phyloP scores from a whole-genome alignment of 53 echinoderm and acorn worm species.

The Henricia sp. region DNA sequence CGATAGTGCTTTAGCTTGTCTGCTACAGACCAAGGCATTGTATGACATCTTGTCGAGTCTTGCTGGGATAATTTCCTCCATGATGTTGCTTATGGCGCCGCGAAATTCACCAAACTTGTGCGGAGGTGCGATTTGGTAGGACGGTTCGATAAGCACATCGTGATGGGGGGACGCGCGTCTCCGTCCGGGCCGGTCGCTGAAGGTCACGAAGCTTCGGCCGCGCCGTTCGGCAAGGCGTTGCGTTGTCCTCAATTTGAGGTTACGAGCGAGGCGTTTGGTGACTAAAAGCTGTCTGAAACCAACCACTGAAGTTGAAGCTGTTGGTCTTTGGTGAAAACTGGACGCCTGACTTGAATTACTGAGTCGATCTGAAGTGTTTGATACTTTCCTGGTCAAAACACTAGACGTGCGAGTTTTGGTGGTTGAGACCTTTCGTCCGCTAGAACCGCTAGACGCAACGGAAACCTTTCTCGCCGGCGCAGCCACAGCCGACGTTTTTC shows the following conservation, averaged over 20 bases:
- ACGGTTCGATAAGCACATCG: constrained; percentile 60
- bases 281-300: constrained; percentile 71
- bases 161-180: not conserved
- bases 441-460: constrained; percentile 22
- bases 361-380: constrained; percentile 25
- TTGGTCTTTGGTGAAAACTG: not conserved
- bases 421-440: constrained; percentile 32
- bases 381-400: constrained; percentile 5
- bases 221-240: constrained; percentile 69
- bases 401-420: constrained; percentile 15
- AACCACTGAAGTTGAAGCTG: constrained; percentile 25
- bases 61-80: constrained; percentile 55
- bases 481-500: constrained; percentile 9
- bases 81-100: constrained; percentile 52
- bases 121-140: constrained; percentile 72
- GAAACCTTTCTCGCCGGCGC: constrained; percentile 22
- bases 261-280: constrained; percentile 76
- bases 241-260: constrained; percentile 67
- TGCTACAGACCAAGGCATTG: constrained; percentile 61
- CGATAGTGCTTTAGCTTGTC: constrained; percentile 62
- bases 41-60: constrained; percentile 63
- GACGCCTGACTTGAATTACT: not conserved
- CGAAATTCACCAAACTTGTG: constrained; percentile 63
- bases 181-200: constrained; percentile 65
- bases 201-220: constrained; percentile 68